Evolutionary conservation across 2,113 vertebrate species (phyloP), one percentile per base, ranked within the genome.

Genomic region (Stomatorhinus ivindoensis): DNA sequence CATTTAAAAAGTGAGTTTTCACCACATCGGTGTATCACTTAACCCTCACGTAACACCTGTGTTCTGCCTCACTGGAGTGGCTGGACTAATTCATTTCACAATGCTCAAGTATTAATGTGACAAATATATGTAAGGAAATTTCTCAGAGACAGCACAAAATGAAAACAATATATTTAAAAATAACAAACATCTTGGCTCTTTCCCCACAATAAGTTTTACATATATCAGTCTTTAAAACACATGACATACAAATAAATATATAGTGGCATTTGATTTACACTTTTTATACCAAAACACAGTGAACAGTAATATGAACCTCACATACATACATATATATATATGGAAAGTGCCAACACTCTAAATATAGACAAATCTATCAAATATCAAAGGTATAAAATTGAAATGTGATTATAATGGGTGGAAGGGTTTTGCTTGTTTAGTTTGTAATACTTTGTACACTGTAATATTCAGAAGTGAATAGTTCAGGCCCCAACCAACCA

Each of bases 291-390:
- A 48, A 76, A 82, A 55, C 61, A 85, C 82, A 42, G 89, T 89
- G 89, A 86, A 76, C 48, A 21, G 83, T 50, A 69, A 17, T 65
- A 89, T 44, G 65, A 89, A 53, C 89, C 89, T 50, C n/a, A 53
- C 3, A 42, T 42, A 48, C 83, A 80, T 69, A 89, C 31, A 76
- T 42, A 51, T 89, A 83, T 42, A 85, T 69, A 69, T 80, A 89
- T 58, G 35, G 83, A 89, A 90, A 90, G 86, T 88, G 65, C 39
- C 39, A 85, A 89, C 83, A 65, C 94, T 93, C 94, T 91, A 94
- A 94, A 93, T 92, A 87, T 92, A 91, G 91, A 92, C 90, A 88
- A 51, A 89, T 27, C 46, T 61, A 89, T 80, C 73, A 90, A 87
- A 87, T 82, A 55, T 87, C 90, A 44, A 73, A 13, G 27, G 48